These are phyloP conservation scores for Acropora tenuis DNA, from an alignment of 64 coral and sea anemone species.

Conservation along the genomic window DNA sequence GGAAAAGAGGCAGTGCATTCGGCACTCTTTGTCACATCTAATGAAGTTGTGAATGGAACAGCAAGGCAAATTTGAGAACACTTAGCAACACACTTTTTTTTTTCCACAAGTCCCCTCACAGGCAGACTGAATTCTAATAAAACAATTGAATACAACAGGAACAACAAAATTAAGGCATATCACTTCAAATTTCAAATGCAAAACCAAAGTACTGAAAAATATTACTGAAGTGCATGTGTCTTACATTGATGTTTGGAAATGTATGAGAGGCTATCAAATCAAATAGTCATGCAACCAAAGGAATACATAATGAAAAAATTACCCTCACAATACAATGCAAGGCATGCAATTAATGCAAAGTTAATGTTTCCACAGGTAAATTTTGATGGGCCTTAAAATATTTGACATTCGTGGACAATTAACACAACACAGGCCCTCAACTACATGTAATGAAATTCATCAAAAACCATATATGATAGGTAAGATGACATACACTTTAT, in stretches of 20 bases:
- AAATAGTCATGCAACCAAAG: neutral
- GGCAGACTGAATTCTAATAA: neutral
- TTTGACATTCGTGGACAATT: neutral
- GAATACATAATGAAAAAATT: neutral
- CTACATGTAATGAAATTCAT: conserved; percentile 1
- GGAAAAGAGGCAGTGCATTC: conserved; percentile 42
- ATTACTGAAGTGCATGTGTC: neutral
- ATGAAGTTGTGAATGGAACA: conserved; percentile 37
- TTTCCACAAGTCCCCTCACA: neutral
- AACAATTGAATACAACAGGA: neutral
- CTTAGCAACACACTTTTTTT: neutral
- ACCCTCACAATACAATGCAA: neutral
- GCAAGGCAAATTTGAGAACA: conserved; percentile 26
- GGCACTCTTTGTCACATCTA: conserved; percentile 28
- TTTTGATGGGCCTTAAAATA: neutral
- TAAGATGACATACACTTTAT: conserved; percentile 1
- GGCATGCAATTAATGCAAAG: neutral
- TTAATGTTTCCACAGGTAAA: neutral
- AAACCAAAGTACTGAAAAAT: neutral
- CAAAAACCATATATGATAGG: neutral
- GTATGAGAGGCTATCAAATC: neutral
- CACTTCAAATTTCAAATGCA: neutral
- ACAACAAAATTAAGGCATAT: neutral
- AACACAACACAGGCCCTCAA: neutral
- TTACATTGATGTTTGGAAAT: neutral